phyloP scores from a whole-genome alignment of 2,113 vertebrate genomes.

The Perca schrenkii region DNA sequence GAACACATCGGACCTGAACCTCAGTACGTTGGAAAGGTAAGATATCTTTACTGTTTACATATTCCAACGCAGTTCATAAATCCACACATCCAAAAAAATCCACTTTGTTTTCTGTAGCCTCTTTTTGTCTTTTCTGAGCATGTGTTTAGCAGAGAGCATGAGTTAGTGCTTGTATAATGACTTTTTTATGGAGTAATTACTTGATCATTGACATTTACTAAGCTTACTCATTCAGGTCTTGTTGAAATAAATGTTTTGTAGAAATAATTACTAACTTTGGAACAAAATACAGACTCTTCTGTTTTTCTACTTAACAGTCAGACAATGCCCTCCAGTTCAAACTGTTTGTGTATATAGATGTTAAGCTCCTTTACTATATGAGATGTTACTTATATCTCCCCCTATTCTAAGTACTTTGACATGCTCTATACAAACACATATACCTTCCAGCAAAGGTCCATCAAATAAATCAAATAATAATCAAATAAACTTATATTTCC shows the following conservation, averaged over 20 bases:
- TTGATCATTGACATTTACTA: not conserved
- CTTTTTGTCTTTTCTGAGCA: not conserved
- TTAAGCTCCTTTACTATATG: too few relatives aligned
- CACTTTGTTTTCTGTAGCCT: not conserved
- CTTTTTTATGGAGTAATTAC: not conserved
- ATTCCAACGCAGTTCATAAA: not conserved
- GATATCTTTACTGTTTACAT: conserved; percentile 2
- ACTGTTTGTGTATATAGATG: too few relatives aligned
- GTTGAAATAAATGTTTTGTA: not conserved
- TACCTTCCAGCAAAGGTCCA: too few relatives aligned
- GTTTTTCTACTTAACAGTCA: not conserved
- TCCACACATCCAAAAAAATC: not conserved
- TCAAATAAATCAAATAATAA: too few relatives aligned
- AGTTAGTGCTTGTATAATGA: not conserved
- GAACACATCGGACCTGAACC: conserved; percentile 94
- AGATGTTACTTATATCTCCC: too few relatives aligned
- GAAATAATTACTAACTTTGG: not conserved
- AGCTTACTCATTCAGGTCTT: not conserved
- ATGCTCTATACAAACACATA: too few relatives aligned
- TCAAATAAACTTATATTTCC: too few relatives aligned
- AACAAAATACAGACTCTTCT: not conserved
- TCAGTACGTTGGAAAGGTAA: conserved; percentile 96
- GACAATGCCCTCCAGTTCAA: too few relatives aligned
- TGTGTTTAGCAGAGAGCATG: not conserved
- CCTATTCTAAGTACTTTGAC: too few relatives aligned